Conservation (phyloP, 2,888 invertebrate species). For the Conus canariensis region DNA sequence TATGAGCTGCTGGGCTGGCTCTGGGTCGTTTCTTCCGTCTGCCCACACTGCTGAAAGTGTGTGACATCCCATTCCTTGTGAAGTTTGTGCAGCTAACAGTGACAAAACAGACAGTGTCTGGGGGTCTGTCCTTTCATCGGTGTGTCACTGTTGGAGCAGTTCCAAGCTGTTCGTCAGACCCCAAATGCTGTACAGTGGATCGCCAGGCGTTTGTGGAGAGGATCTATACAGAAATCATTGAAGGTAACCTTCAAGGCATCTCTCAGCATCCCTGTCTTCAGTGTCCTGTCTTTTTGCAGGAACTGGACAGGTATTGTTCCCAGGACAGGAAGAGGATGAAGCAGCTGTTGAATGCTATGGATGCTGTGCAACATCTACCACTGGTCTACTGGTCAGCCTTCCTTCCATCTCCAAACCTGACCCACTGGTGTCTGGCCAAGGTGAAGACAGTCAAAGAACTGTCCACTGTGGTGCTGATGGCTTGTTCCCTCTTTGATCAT, state of each 20-base stretch:
- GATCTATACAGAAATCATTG: background rate
- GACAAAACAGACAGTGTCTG: background rate
- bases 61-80: conserved; percentile 23
- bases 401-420: background rate
- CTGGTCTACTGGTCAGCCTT: background rate
- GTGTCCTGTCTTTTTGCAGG: background rate
- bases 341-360: background rate
- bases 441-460: background rate
- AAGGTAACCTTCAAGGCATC: background rate
- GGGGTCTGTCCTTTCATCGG: no score
- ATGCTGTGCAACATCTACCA: background rate
- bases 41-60: conserved; percentile 21
- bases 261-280: background rate
- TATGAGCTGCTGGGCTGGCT: conserved; percentile 37
- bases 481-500: background rate
- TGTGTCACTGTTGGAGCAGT: background rate
- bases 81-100: background rate
- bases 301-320: background rate
- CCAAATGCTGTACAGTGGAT: background rate
- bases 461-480: background rate
- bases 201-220: background rate
- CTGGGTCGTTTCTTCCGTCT: conserved; percentile 8
- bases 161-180: background rate
- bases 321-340: background rate
- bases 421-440: background rate